Evolutionary conservation across 2,888 invertebrate genomes (phyloP).

Genomic region (Cetonia aurata): DNA sequence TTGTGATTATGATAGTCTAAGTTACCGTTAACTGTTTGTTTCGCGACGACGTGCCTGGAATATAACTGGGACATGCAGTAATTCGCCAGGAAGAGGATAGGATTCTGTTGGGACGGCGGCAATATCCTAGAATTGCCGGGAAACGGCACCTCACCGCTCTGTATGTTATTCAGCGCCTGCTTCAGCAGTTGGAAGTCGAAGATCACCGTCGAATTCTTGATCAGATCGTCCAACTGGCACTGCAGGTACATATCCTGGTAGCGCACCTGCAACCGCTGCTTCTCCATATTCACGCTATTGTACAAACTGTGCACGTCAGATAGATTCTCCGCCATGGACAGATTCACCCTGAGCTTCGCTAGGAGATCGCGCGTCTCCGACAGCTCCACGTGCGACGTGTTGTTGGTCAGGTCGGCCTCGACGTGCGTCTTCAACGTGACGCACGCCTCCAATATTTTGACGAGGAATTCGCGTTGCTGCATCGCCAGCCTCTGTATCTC

Average conservation of each 20-base stretch:
- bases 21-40: conserved; percentile 69
- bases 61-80: conserved; percentile 82
- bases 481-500: conserved; percentile 79
- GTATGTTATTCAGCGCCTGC: conserved; percentile 75
- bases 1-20: conserved; percentile 66
- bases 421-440: conserved; percentile 81
- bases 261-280: conserved; percentile 76
- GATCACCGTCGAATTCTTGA: conserved; percentile 75
- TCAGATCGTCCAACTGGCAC: conserved; percentile 78
- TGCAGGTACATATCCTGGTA: conserved; percentile 81
- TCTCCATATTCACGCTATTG: conserved; percentile 73
- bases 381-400: conserved; percentile 75
- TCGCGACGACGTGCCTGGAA: conserved; percentile 74
- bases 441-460: conserved; percentile 81
- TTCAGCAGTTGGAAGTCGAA: conserved; percentile 78
- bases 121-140: conserved; percentile 62
- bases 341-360: conserved; percentile 72
- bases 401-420: conserved; percentile 79
- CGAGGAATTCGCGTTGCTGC: conserved; percentile 79
- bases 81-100: conserved; percentile 79
- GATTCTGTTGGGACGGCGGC: conserved; percentile 72
- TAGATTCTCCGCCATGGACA: conserved; percentile 72
- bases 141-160: conserved; percentile 70
- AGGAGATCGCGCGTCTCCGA: conserved; percentile 75
- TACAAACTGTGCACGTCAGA: conserved; percentile 74